Evolutionary conservation across 2,113 vertebrate genomes (phyloP).

Genomic region (Paramormyrops kingsleyae): DNA sequence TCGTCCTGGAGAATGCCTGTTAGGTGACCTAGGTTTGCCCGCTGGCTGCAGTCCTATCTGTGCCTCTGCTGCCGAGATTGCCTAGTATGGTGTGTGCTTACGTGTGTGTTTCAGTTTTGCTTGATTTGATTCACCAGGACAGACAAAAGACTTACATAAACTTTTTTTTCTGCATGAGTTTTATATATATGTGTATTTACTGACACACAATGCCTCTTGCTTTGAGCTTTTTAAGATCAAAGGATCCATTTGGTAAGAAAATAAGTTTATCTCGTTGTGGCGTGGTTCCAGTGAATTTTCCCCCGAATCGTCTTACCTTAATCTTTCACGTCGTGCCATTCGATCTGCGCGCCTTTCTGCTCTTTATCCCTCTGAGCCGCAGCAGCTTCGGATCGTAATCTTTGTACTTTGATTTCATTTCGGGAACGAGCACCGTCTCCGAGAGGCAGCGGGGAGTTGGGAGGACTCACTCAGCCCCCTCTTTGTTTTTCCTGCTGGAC

Average conservation of each 20-base stretch:
- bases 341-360: neutral
- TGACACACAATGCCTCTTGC: neutral
- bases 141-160: neutral
- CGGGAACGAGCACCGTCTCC: neutral
- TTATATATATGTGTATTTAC: neutral
- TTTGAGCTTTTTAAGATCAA: neutral
- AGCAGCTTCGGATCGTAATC: neutral
- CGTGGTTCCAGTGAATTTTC: neutral
- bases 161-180: neutral
- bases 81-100: neutral
- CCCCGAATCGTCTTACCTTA: neutral
- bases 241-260: constrained; percentile 2
- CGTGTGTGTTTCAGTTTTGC: neutral
- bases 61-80: neutral
- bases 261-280: neutral
- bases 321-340: neutral
- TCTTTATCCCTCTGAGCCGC: neutral
- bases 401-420: neutral
- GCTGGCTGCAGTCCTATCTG: neutral
- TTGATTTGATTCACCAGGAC: neutral
- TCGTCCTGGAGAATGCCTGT: neutral
- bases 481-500: neutral
- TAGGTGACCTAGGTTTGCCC: neutral
- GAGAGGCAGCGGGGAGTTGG: neutral
- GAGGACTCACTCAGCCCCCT: neutral